Conservation (phyloP, 2,797 vertebrate genomes). For the Falco concolor region DNA sequence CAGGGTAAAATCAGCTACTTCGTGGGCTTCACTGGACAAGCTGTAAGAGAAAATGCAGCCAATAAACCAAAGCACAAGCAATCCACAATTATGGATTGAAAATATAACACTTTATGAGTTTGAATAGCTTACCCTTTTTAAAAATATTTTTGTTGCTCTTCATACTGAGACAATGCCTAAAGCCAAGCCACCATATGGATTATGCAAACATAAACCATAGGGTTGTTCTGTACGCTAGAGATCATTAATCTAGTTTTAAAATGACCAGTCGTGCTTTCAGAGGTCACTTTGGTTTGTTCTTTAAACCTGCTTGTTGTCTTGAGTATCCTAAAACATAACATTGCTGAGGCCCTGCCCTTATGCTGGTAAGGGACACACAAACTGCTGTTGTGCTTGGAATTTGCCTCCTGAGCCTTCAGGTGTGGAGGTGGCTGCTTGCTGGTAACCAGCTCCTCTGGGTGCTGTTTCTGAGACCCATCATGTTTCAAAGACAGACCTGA, state of each 20-base stretch:
- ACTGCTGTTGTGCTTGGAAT: neutral
- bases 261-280: neutral
- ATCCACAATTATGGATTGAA: neutral
- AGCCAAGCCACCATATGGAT: neutral
- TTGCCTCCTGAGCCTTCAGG: neutral
- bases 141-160: neutral
- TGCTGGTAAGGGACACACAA: neutral
- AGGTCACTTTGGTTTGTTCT: neutral
- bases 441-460: neutral
- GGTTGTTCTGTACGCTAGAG: neutral
- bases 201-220: neutral
- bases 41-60: neutral
- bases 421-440: neutral
- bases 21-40: neutral
- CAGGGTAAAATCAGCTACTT: neutral
- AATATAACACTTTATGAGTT: neutral
- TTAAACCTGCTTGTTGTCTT: neutral
- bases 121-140: neutral
- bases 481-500: neutral
- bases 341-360: neutral
- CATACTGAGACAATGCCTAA: neutral
- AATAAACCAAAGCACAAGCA: neutral
- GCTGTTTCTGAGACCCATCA: neutral
- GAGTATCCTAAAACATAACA: neutral
- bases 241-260: conserved; percentile 17